Evolutionary conservation across 2,888 invertebrate species (phyloP).

Genomic region (Onthophagus sagittarius): DNA sequence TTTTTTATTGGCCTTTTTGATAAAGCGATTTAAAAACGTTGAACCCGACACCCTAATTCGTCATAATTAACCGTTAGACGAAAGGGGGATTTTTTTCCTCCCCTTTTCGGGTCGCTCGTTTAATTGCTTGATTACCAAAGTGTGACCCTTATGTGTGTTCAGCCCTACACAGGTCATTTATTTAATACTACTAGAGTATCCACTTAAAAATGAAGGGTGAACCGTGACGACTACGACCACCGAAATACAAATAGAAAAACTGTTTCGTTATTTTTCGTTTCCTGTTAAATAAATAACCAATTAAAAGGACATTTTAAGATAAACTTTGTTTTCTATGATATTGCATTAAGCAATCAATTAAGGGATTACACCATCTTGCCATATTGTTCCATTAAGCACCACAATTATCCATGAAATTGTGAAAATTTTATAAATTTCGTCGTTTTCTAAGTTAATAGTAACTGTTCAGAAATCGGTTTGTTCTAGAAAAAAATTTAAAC

Average conservation of each 20-base stretch:
- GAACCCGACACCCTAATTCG: background rate
- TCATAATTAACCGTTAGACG: background rate
- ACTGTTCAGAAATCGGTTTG: too few species aligned
- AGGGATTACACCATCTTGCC: too few species aligned
- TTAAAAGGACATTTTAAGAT: too few species aligned
- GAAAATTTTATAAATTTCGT: too few species aligned
- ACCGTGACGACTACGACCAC: background rate
- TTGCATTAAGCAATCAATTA: too few species aligned
- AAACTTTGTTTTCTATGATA: too few species aligned
- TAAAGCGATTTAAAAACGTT: background rate
- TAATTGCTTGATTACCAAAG: constrained; percentile 14
- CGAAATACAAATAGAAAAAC: background rate
- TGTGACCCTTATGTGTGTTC: constrained; percentile 10
- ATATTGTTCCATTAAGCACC: too few species aligned
- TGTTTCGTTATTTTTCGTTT: background rate
- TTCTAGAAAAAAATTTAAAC: too few species aligned
- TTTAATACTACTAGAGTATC: background rate
- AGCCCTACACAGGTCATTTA: background rate
- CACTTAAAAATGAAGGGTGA: background rate
- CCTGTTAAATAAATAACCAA: background rate
- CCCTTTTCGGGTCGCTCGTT: background rate
- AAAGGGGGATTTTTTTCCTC: background rate
- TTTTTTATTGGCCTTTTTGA: background rate
- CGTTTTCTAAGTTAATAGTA: too few species aligned
- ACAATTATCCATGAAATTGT: too few species aligned